Evolutionary conservation across 2,113 vertebrate genomes (phyloP), one percentile per base, ranked within the genome.

Genomic region (Rhabdomys dilectus): DNA sequence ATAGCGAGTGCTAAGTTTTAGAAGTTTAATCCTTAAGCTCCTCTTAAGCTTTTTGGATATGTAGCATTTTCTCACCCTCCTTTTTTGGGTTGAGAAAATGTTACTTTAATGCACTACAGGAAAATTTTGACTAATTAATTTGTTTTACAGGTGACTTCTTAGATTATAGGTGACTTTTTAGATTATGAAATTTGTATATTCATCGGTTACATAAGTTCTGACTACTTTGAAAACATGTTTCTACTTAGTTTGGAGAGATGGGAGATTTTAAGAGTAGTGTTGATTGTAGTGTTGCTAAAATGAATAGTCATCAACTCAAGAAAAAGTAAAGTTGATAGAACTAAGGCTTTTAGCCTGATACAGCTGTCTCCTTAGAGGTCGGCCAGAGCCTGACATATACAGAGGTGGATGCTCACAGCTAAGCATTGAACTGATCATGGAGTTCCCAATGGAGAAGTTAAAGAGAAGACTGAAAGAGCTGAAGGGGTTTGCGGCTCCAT

Each of bases 201-300:
- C 82, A 64, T 53, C 45, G 91, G 10, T 89, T 94, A 82, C 89
- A 70, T 94, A 82, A 31, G 90, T 82, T 82, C 7, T 73, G 60
- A 80, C 64, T 29, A 36, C 34, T 96, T 91, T 90, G 84, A 92
- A 75, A 95, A 91, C n/a, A 17, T 53, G 53, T 1, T 95, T 22
- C 58, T 10, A 42, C 91, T 91, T 90, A 91, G 56, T 77, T 94
- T 42, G 62, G 91, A 88, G 73, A 73, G 24, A 68, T 34, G n/a
- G 4, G 21, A 87, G 21, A 5, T 51, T 87, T 91, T 58, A 56
- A 90, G 31, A 95, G 88, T 21, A 88, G 76, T 56, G 17, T 73
- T 87, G 85, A 82, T 92, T 93, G 26, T 77, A 76, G 58, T n/a
- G 93, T 36, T 93, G 92, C 76, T 89, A 77, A 89, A 93, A 53